Evolutionary conservation across 2,797 vertebrate genomes (phyloP).

Genomic region (Periophthalmus magnuspinnatus): DNA sequence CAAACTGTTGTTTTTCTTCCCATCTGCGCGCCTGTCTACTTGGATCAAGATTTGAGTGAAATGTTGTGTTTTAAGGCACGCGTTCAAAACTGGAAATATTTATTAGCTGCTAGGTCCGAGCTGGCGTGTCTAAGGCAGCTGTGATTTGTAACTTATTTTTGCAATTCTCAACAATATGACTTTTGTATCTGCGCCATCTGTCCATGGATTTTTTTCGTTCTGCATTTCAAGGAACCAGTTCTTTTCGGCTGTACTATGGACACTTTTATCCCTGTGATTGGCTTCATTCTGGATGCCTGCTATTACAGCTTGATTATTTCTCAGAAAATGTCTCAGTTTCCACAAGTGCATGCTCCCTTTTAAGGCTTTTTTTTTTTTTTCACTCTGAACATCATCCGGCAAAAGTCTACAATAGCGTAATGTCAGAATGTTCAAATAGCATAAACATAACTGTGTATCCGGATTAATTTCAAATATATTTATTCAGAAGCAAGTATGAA

Average conservation of each 20-base stretch:
- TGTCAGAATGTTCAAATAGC: too few species aligned
- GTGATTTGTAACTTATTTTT: not conserved
- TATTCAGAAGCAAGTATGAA: too few species aligned
- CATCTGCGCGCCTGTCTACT: not conserved
- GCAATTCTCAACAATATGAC: conserved; percentile 6
- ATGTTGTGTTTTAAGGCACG: not conserved
- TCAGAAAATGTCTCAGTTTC: not conserved
- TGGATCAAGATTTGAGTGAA: not conserved
- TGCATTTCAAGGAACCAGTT: not conserved
- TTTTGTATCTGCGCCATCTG: conserved; percentile 4
- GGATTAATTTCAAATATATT: too few species aligned
- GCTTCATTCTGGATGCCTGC: not conserved
- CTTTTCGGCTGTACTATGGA: not conserved
- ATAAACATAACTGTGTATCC: too few species aligned
- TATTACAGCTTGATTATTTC: not conserved
- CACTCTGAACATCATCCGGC: not conserved
- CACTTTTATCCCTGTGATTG: not conserved
- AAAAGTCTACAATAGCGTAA: not conserved
- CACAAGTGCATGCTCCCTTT: not conserved
- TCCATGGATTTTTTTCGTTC: not conserved
- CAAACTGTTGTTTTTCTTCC: conserved; percentile 13
- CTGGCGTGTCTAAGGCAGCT: not conserved
- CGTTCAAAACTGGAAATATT: not conserved
- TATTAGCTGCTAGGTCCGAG: not conserved
- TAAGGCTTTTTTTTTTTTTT: too few species aligned